Evolutionary conservation across 2,797 vertebrate genomes (phyloP).

Genomic region (Protosalanx chinensis): DNA sequence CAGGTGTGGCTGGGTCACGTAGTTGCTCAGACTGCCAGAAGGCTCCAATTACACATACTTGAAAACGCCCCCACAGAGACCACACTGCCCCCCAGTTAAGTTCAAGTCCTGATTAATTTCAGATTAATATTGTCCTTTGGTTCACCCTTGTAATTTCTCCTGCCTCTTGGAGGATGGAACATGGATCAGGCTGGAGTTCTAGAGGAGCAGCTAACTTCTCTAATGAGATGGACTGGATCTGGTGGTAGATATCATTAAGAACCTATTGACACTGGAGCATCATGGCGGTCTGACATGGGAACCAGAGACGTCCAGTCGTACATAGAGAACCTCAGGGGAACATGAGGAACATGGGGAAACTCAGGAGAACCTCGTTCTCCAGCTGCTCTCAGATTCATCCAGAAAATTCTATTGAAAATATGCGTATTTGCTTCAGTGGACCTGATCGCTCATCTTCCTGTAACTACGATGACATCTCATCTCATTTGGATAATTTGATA

Average conservation of each 20-base stretch:
- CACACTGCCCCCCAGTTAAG: conserved; percentile 39
- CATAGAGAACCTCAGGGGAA: conserved; percentile 37
- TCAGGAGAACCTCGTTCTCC: conserved; percentile 33
- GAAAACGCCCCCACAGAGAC: conserved; percentile 43
- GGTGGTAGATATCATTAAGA: conserved; percentile 58
- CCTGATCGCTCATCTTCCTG: conserved; percentile 31
- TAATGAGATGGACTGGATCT: conserved; percentile 64
- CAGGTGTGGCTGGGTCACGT: conserved; percentile 59
- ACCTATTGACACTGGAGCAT: conserved; percentile 55
- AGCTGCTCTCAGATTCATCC: conserved; percentile 43
- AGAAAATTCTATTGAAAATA: conserved; percentile 40
- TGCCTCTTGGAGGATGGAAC: conserved; percentile 34
- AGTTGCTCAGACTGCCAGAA: conserved; percentile 61
- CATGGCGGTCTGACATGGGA: conserved; percentile 34
- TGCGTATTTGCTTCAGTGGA: conserved; percentile 43
- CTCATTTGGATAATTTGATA: conserved; percentile 38
- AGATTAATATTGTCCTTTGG: conserved; percentile 57
- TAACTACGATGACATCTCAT: conserved; percentile 27
- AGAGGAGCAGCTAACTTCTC: conserved; percentile 63
- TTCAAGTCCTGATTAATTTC: conserved; percentile 71
- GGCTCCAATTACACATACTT: conserved; percentile 67
- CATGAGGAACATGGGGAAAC: conserved; percentile 21
- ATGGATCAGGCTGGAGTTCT: conserved; percentile 51
- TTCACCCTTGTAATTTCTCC: conserved; percentile 56
- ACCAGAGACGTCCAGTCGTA: conserved; percentile 41